Conservation (phyloP, 2,797 vertebrate genomes). For the Falco biarmicus region DNA sequence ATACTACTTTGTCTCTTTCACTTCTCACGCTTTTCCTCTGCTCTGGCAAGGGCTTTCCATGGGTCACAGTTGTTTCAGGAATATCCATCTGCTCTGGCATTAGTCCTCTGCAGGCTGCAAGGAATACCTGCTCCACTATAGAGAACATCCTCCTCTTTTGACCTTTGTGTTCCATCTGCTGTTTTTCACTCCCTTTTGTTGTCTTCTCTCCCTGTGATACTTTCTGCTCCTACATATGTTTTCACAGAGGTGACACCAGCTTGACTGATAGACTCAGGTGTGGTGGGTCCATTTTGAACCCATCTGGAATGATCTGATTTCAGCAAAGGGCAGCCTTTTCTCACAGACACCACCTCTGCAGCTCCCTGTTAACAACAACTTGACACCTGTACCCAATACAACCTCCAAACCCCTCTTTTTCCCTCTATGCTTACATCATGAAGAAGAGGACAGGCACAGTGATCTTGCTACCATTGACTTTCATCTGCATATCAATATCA, state of each 20-base stretch:
- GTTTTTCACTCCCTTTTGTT: not conserved
- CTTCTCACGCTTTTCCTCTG: not conserved
- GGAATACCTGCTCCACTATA: not conserved
- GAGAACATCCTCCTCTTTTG: not conserved
- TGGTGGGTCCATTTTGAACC: not conserved
- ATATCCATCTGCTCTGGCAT: not conserved
- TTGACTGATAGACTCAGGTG: not conserved
- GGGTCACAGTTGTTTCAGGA: not conserved
- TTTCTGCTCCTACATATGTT: not conserved
- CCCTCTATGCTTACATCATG: not conserved
- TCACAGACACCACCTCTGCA: not conserved
- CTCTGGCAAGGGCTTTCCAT: not conserved
- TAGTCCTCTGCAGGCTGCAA: not conserved
- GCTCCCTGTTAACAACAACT: not conserved
- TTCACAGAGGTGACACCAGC: not conserved
- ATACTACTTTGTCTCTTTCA: fast-evolving
- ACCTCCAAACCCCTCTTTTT: not conserved
- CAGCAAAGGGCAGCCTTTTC: not conserved
- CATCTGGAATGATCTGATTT: not conserved
- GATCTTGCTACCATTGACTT: not conserved
- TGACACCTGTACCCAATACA: not conserved
- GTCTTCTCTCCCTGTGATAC: not conserved
- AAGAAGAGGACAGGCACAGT: not conserved
- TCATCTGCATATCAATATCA: not conserved
- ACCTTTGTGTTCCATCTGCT: not conserved